Conservation (phyloP, 2,888 invertebrate species). For the Mythimna lalbum region DNA sequence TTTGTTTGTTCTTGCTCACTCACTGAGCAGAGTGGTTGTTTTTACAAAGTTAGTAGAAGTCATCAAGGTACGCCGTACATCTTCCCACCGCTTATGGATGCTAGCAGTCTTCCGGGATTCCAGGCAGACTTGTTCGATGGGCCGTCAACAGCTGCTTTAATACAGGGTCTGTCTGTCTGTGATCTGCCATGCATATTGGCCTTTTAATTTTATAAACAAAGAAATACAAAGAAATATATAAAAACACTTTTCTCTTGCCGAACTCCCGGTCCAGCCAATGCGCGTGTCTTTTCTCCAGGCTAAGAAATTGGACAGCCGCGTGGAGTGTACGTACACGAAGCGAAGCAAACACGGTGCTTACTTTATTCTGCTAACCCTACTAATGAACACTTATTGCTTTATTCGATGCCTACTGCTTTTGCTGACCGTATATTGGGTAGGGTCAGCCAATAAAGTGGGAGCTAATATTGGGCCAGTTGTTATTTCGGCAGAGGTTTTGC, state of each 20-base stretch:
- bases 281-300: constrained; percentile 44
- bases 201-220: neutral
- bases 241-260: neutral
- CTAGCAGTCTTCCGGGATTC: too few species aligned
- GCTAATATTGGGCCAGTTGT: constrained; percentile 34
- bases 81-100: too few species aligned
- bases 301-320: constrained; percentile 56
- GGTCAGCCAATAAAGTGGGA: constrained; percentile 33
- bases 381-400: constrained; percentile 62
- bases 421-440: constrained; percentile 33
- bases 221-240: neutral
- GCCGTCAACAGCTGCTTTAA: too few species aligned
- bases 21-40: too few species aligned
- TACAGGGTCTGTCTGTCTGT: too few species aligned
- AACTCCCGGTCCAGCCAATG: constrained; percentile 34
- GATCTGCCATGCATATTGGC: too few species aligned
- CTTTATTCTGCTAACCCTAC: constrained; percentile 52
- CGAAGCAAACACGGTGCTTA: constrained; percentile 54
- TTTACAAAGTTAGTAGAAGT: too few species aligned
- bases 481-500: constrained; percentile 6
- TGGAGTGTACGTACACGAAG: constrained; percentile 36
- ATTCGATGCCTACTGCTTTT: constrained; percentile 39
- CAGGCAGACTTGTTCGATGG: too few species aligned
- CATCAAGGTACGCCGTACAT: too few species aligned
- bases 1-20: too few species aligned